Percentiles rank a stretch among this genome's conserved stretches.
Evolutionary conservation across 2,797 vertebrate genomes (phyloP).

Genomic region (Bovichtus diacanthus): DNA sequence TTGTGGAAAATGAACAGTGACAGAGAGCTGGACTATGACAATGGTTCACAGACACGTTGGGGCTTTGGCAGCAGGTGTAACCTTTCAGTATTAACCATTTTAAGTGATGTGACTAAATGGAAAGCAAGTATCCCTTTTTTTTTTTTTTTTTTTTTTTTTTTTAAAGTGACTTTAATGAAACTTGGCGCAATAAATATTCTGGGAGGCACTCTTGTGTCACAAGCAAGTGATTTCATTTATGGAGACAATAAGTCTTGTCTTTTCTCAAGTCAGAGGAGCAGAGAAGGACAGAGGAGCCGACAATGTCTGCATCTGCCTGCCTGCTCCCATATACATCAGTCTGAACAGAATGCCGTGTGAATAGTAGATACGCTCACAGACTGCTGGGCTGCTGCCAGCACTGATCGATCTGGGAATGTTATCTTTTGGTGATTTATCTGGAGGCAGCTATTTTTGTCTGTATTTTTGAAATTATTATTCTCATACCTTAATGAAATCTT

Average conservation of each 20-base stretch:
- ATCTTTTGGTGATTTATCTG: constrained; percentile 69
- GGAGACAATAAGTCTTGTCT: constrained; percentile 45
- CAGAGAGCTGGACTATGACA: constrained; percentile 28
- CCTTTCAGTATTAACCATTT: constrained; percentile 36
- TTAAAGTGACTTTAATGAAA: constrained; percentile 34
- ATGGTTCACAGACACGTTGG: constrained; percentile 7
- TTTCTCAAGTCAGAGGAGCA: constrained; percentile 55
- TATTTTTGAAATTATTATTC: constrained; percentile 59
- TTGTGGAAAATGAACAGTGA: constrained; percentile 37
- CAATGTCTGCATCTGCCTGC: constrained; percentile 62
- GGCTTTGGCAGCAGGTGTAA: constrained; percentile 41
- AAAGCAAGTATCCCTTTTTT: constrained; percentile 13
- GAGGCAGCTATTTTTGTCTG: constrained; percentile 69
- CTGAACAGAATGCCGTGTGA: constrained; percentile 66
- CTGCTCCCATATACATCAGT: constrained; percentile 64
- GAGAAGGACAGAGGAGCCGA: constrained; percentile 53
- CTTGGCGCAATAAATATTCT: constrained; percentile 44
- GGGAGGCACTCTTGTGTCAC: constrained; percentile 39
- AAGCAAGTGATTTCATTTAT: constrained; percentile 52
- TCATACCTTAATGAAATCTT: constrained; percentile 70
- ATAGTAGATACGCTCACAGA: constrained; percentile 57
- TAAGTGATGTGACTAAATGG: constrained; percentile 31
- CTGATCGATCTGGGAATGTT: constrained; percentile 74
- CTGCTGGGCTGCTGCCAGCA: constrained; percentile 64
- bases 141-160: constrained; percentile 34